phyloP scores from a whole-genome alignment of 2,888 invertebrate genomes.

The Apamea epomidion region DNA sequence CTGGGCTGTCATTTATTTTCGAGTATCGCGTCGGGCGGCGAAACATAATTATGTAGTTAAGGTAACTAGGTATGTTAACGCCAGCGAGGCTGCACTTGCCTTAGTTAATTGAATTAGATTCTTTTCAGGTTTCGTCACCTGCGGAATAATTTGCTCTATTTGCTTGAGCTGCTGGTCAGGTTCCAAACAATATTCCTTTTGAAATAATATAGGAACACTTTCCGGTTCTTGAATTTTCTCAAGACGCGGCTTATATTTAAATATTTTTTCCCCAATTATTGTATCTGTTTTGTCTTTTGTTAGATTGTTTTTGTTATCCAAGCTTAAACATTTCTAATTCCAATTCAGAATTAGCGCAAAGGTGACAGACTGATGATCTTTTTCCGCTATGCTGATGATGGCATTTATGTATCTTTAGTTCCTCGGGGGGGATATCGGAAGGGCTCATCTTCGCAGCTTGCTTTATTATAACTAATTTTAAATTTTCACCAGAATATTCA shows the following conservation, averaged over 20 bases:
- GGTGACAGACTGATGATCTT: constrained; percentile 3
- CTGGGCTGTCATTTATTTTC: no score
- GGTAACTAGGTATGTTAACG: no score
- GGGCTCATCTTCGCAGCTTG: constrained; percentile 49
- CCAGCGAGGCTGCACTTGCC: constrained; percentile 15
- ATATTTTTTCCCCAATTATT: constrained; percentile 77
- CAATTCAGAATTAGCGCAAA: constrained; percentile 40
- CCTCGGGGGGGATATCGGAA: not conserved
- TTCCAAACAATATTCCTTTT: constrained; percentile 65
- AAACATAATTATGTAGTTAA: no score
- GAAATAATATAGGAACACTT: constrained; percentile 70
- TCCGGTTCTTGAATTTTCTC: constrained; percentile 57
- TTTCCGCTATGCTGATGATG: not conserved
- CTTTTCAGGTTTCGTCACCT: not conserved
- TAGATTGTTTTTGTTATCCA: not conserved
- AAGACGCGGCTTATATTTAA: constrained; percentile 66
- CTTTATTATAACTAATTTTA: constrained; percentile 71
- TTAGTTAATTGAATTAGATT: not conserved
- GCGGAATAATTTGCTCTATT: not conserved
- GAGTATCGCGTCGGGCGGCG: no score
- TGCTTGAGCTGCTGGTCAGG: not conserved
- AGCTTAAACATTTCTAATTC: constrained; percentile 37
- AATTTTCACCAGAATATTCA: constrained; percentile 67
- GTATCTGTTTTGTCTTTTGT: constrained; percentile 60
- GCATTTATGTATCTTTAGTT: constrained; percentile 13